Base-by-base conservation (phyloP, 2,797 vertebrate genomes). In the Anas bernieri region DNA sequence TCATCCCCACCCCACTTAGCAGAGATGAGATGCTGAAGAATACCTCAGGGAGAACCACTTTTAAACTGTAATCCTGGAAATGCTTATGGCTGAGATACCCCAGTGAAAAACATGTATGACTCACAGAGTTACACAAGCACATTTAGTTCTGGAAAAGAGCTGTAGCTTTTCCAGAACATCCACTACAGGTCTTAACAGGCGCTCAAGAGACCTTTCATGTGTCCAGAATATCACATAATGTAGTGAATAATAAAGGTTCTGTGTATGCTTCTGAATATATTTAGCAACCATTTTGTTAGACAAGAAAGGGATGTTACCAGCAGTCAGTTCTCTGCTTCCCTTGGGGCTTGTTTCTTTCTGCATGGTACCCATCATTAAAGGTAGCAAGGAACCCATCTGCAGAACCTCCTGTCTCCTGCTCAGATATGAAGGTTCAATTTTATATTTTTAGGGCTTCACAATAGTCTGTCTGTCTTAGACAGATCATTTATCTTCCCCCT, bases 51-150 rank as follows among this genome's bases (percentile, higher is more conserved):
- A 78, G 84, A 89, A 18, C 6, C 48, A 20, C 75, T 92, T 94
- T 87, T 55, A 61, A 92, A 73, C 41, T 21, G 6, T 64, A 78
- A 80, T 87, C 52, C 83, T 83, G 87, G 83, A 90, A 93, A 78
- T 46, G 39, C 30, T 72, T 63, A 28, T 54, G 81, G 45, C 48
- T 69, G 84, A 91, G 76, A 73, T 55, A 72, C 59, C 69, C 82
- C 35, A 26, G 26, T 48, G 79, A 77, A 81, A 93, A 39, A 31
- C 33, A 6, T 1, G 5, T 63, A 59, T 93, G 92, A 90, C 39
- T 92, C 93, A 81, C 41, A 41, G 77, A 43, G 66, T 83, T 88
- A 86, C 31, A 69, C 76, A 86, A 91, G 61, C 48, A 70, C 73
- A 33, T 90, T 67, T 68, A 12, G 43, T 86, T 63, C 73, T 45